phyloP scores from a whole-genome alignment of 2,888 invertebrate genomes.

The Tenodera sinensis region DNA sequence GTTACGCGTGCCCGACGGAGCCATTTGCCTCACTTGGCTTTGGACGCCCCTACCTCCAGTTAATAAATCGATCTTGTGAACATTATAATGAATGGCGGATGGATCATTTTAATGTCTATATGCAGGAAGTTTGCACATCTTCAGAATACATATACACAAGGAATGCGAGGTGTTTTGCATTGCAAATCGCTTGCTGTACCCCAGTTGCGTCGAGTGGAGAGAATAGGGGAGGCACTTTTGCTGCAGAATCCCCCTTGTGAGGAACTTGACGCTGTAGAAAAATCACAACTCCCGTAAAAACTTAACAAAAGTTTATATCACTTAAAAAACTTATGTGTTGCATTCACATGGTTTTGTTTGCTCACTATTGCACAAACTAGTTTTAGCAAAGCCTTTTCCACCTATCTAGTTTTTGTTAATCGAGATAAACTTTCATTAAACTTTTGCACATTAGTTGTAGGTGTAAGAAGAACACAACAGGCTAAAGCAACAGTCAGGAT shows the following conservation, averaged over 20 bases:
- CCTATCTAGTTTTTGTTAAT: no score
- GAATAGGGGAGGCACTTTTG: not conserved
- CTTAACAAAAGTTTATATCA: no score
- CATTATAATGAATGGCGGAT: not conserved
- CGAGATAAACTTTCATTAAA: no score
- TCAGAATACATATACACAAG: not conserved
- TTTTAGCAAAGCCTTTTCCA: no score
- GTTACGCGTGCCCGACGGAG: not conserved
- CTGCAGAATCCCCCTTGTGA: not conserved
- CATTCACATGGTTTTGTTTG: no score
- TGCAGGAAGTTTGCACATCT: conserved; percentile 9
- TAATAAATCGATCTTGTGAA: not conserved
- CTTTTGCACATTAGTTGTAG: no score
- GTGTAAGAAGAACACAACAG: no score
- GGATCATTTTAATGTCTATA: conserved; percentile 2
- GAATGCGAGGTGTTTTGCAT: not conserved
- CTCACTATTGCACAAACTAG: no score
- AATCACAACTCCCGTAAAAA: no score
- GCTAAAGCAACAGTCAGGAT: no score
- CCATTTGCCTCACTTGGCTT: not conserved
- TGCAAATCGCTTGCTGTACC: not conserved
- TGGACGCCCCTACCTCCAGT: not conserved
- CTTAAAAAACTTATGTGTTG: no score
- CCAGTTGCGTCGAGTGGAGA: not conserved
- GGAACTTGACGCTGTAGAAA: not conserved